phyloP scores from a whole-genome alignment of 2,113 vertebrate species.

The Marmota monax region DNA sequence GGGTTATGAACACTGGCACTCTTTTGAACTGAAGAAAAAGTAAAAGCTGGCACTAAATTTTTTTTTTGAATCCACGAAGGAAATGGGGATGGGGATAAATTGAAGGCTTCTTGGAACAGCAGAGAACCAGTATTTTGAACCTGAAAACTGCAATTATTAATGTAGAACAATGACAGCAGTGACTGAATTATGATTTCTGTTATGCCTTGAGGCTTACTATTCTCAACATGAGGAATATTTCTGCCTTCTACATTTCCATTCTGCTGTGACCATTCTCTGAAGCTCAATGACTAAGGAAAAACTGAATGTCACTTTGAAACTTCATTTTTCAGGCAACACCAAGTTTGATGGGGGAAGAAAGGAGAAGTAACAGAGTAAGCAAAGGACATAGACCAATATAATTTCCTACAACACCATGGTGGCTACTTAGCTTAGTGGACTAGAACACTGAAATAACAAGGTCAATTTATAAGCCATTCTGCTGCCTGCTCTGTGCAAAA shows the following conservation, averaged over 20 bases:
- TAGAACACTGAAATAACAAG: slow-evolving; percentile 51
- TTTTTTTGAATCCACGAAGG: slow-evolving; percentile 28
- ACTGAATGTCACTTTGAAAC: slow-evolving; percentile 67
- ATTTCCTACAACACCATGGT: slow-evolving; percentile 18
- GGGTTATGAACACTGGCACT: neutral
- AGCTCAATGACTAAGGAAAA: slow-evolving; percentile 57
- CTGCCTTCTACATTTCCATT: slow-evolving; percentile 3
- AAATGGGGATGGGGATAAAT: slow-evolving; percentile 29
- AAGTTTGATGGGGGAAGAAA: slow-evolving; percentile 45
- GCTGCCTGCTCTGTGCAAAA: slow-evolving; percentile 7
- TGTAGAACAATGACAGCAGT: neutral
- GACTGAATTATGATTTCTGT: slow-evolving; percentile 27
- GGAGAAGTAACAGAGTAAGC: slow-evolving; percentile 50
- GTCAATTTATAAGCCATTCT: slow-evolving; percentile 52
- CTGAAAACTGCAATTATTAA: neutral
- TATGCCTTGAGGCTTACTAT: neutral
- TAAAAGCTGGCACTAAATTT: neutral
- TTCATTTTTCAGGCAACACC: slow-evolving; percentile 44
- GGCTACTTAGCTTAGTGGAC: slow-evolving; percentile 54
- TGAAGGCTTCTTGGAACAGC: neutral
- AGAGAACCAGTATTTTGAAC: slow-evolving; percentile 34
- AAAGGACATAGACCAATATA: slow-evolving; percentile 18
- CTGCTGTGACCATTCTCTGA: slow-evolving; percentile 52
- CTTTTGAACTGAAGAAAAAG: neutral
- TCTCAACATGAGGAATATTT: slow-evolving; percentile 28